These are phyloP conservation scores for Xestia rhomboidea DNA, from an alignment of 2,888 invertebrate genomes.

Conservation along the genomic window DNA sequence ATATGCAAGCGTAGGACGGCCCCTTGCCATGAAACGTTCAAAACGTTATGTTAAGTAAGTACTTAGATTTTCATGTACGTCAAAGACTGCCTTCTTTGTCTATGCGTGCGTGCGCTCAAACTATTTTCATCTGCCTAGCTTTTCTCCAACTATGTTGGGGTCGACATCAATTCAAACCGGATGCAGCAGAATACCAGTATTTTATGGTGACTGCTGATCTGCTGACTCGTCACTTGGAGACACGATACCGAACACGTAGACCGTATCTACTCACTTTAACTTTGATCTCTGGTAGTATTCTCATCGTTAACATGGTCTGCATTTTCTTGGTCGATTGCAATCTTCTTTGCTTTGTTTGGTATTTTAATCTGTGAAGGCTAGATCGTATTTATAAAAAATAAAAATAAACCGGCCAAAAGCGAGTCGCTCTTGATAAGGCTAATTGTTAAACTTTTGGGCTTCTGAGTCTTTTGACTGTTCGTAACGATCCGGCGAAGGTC, in stretches of 20 bases:
- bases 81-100: constrained; percentile 4
- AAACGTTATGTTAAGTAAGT: constrained; percentile 37
- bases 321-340: too few relatives aligned
- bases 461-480: too few relatives aligned
- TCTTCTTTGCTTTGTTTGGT: too few relatives aligned
- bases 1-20: constrained; percentile 59
- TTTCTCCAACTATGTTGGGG: not conserved
- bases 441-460: not conserved
- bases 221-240: not conserved
- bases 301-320: too few relatives aligned
- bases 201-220: not conserved
- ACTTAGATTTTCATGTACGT: constrained; percentile 14
- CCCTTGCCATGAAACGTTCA: constrained; percentile 35
- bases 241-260: too few relatives aligned
- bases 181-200: not conserved
- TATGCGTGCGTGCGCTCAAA: not conserved
- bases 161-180: not conserved
- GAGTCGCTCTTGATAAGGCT: too few relatives aligned
- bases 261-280: too few relatives aligned
- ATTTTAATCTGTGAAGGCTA: too few relatives aligned
- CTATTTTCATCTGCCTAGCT: not conserved
- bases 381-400: too few relatives aligned
- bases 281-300: too few relatives aligned
- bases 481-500: not conserved
- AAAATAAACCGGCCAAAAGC: too few relatives aligned